phyloP scores from a whole-genome alignment of 2,797 vertebrate genomes.

The Iguana delicatissima region DNA sequence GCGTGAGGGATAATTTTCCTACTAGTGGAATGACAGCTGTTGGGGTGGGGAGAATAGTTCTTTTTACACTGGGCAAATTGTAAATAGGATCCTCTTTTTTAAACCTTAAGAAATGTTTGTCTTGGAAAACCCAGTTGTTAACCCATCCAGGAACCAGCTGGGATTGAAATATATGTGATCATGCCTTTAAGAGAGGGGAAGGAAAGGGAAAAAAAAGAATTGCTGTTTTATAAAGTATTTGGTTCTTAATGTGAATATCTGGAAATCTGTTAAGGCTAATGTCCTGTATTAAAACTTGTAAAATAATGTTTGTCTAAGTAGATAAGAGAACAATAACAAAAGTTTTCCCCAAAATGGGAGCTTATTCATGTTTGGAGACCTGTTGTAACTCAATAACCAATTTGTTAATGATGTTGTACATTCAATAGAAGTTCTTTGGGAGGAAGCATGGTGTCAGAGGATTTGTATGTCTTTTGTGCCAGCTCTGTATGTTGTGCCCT shows the following conservation, averaged over 20 bases:
- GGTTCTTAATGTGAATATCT: constrained; percentile 79
- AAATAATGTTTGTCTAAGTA: constrained; percentile 80
- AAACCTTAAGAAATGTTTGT: constrained; percentile 62
- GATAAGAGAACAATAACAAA: constrained; percentile 67
- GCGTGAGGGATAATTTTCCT: constrained; percentile 51
- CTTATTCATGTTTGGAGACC: constrained; percentile 72
- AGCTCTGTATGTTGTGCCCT: constrained; percentile 82
- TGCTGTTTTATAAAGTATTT: constrained; percentile 77
- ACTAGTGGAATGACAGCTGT: constrained; percentile 42
- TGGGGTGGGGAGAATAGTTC: not conserved
- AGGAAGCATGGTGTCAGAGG: constrained; percentile 82
- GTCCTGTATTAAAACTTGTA: constrained; percentile 81
- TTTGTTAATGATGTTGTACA: constrained; percentile 81
- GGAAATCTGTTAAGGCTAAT: constrained; percentile 77
- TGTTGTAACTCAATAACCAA: constrained; percentile 80
- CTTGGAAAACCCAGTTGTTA: constrained; percentile 71
- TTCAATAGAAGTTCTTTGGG: constrained; percentile 78
- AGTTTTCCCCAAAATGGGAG: constrained; percentile 63
- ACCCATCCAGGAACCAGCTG: constrained; percentile 59
- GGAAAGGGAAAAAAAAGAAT: constrained; percentile 39
- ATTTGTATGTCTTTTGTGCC: constrained; percentile 81
- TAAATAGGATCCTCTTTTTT: constrained; percentile 71
- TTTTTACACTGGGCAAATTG: constrained; percentile 66
- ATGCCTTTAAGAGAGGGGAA: constrained; percentile 57
- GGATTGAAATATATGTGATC: constrained; percentile 55